Evolutionary conservation across 2,888 invertebrate species (phyloP).

Genomic region (Andrena bicolor): DNA sequence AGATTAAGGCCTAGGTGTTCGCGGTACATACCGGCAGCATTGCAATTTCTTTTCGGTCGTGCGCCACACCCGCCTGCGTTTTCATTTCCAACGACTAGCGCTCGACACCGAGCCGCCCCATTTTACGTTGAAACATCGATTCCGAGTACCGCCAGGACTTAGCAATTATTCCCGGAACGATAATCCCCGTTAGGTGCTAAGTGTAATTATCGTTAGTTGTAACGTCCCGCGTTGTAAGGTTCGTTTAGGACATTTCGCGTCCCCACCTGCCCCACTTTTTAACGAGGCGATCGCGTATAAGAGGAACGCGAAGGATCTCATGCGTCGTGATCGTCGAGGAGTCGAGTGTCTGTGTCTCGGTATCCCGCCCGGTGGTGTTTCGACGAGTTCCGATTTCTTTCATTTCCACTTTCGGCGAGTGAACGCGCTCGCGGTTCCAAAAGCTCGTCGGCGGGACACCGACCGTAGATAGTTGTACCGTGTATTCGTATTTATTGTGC

Average conservation of each 20-base stretch:
- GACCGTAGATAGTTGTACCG: slow-evolving; percentile 20
- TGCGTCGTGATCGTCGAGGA: slow-evolving; percentile 44
- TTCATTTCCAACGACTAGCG: slow-evolving; percentile 5
- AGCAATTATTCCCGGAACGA: slow-evolving; percentile 52
- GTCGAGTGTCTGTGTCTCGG: slow-evolving; percentile 14
- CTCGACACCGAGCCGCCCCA: slow-evolving; percentile 19
- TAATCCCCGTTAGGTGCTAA: slow-evolving; percentile 72
- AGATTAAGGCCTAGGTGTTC: slow-evolving; percentile 64
- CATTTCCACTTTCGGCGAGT: neutral
- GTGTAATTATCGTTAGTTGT: slow-evolving; percentile 63
- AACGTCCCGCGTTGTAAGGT: slow-evolving; percentile 32
- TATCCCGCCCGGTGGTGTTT: slow-evolving; percentile 10
- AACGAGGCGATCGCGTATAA: slow-evolving; percentile 32
- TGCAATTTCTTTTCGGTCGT: slow-evolving; percentile 22
- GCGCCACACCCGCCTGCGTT: neutral
- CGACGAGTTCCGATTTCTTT: neutral
- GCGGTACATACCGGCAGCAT: slow-evolving; percentile 21
- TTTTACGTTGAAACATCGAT: slow-evolving; percentile 2
- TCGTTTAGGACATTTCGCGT: slow-evolving; percentile 30
- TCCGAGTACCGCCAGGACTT: slow-evolving; percentile 16
- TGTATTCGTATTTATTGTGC: slow-evolving; percentile 81
- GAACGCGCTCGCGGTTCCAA: neutral
- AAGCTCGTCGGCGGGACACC: slow-evolving; percentile 5
- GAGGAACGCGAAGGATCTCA: slow-evolving; percentile 66
- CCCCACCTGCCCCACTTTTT: neutral